These are phyloP conservation scores for Antheraea yamamai DNA, from an alignment of 2,888 invertebrate species.

Conservation along the genomic window DNA sequence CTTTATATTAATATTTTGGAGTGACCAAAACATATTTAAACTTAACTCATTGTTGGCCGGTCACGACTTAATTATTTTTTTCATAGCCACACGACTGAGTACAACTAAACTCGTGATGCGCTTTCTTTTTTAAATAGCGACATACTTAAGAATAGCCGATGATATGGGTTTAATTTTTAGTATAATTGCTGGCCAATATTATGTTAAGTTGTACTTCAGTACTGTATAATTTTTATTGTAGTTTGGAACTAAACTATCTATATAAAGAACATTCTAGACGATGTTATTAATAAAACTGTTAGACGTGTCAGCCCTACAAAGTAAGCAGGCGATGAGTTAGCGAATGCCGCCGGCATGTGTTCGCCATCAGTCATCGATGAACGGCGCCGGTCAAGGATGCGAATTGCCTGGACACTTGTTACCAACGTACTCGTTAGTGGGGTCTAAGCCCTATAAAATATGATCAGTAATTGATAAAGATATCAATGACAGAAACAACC, in stretches of 20 bases:
- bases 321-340: slow-evolving; percentile 62
- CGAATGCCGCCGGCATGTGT: slow-evolving; percentile 71
- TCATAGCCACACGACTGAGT: too few species aligned
- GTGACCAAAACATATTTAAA: too few species aligned
- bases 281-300: not conserved
- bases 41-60: too few species aligned
- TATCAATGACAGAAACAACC: not conserved
- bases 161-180: too few species aligned
- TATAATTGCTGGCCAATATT: too few species aligned
- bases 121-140: too few species aligned
- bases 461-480: slow-evolving; percentile 9
- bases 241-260: not conserved
- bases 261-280: not conserved
- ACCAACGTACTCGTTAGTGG: slow-evolving; percentile 26
- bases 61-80: too few species aligned
- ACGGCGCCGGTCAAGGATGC: slow-evolving; percentile 71
- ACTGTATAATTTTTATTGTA: not conserved
- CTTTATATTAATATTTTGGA: too few species aligned
- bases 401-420: slow-evolving; percentile 67
- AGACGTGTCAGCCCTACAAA: slow-evolving; percentile 17
- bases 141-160: too few species aligned
- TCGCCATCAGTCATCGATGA: slow-evolving; percentile 78
- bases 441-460: slow-evolving; percentile 17
- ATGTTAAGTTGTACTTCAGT: too few species aligned
- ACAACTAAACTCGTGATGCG: too few species aligned